phyloP scores from a whole-genome alignment of 2,888 invertebrate species.

The Gerris lacustris region DNA sequence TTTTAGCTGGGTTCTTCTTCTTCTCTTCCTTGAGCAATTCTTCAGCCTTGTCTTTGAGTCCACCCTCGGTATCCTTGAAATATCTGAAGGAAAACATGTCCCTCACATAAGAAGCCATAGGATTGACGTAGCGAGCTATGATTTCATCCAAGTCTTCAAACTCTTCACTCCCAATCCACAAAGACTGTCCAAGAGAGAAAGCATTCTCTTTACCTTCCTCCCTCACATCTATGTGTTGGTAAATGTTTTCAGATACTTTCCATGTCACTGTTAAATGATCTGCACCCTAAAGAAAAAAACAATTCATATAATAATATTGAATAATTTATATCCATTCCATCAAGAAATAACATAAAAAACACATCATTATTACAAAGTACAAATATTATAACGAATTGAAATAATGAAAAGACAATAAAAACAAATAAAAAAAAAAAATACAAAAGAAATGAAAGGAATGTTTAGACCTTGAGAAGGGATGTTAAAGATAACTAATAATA shows the following conservation, averaged over 20 bases:
- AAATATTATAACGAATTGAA: too few relatives aligned
- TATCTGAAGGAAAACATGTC: conserved; percentile 88
- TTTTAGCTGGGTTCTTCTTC: conserved; percentile 71
- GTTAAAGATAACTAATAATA: too few relatives aligned
- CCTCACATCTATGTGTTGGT: conserved; percentile 89
- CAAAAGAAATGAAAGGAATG: too few relatives aligned
- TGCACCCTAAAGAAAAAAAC: conserved; percentile 46
- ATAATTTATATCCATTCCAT: too few relatives aligned
- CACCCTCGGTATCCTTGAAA: conserved; percentile 62
- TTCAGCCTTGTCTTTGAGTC: conserved; percentile 75
- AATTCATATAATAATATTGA: too few relatives aligned
- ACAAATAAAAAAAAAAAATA: too few relatives aligned
- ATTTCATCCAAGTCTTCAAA: conserved; percentile 99
- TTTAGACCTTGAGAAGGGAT: too few relatives aligned
- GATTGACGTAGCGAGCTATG: conserved; percentile 88
- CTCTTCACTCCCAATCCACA: conserved; percentile 83
- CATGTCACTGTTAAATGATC: conserved; percentile 96
- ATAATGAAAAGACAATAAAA: too few relatives aligned
- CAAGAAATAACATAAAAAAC: too few relatives aligned
- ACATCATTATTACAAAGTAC: too few relatives aligned
- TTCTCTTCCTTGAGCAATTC: conserved; percentile 80
- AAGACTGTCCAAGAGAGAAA: conserved; percentile 76
- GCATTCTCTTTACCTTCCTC: conserved; percentile 95
- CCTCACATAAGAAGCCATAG: conserved; percentile 86
- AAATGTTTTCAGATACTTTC: conserved; percentile 90